phyloP scores from a whole-genome alignment of 2,113 vertebrate species.

The Ciconia maguari region DNA sequence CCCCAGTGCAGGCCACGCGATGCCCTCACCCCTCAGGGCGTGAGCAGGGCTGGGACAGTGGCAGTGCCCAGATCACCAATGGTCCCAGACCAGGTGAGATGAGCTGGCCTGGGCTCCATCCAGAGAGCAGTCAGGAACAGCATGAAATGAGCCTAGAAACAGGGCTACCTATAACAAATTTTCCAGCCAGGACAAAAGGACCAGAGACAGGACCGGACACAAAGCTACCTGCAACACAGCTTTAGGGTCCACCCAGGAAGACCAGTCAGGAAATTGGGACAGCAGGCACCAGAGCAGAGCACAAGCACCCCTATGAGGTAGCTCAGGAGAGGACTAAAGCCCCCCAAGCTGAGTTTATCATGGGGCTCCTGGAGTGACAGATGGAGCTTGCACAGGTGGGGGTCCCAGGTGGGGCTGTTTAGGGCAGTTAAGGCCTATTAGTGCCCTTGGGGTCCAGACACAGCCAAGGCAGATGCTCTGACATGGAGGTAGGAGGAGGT shows the following conservation, averaged over 20 bases:
- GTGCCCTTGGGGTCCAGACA: background rate
- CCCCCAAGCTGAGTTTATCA: background rate
- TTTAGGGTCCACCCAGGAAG: background rate
- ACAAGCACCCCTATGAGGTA: background rate
- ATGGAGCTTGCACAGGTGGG: background rate
- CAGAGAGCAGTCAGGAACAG: background rate
- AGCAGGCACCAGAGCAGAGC: background rate
- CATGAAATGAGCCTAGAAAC: background rate
- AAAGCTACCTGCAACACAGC: background rate
- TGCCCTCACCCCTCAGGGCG: background rate
- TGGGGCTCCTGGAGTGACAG: background rate
- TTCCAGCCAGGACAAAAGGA: background rate
- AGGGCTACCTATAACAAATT: background rate
- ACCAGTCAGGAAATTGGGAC: accelerated
- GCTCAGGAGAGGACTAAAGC: accelerated
- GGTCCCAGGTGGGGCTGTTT: background rate
- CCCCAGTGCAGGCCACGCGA: background rate
- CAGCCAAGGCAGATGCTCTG: background rate
- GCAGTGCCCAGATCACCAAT: background rate
- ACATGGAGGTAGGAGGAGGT: accelerated
- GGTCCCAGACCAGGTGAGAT: background rate
- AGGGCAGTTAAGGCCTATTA: background rate
- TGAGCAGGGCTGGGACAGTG: background rate
- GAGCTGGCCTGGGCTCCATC: background rate
- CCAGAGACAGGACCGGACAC: background rate